Conservation (phyloP, 1,140 invertebrate genomes). For the Vollenhovia emeryi region DNA sequence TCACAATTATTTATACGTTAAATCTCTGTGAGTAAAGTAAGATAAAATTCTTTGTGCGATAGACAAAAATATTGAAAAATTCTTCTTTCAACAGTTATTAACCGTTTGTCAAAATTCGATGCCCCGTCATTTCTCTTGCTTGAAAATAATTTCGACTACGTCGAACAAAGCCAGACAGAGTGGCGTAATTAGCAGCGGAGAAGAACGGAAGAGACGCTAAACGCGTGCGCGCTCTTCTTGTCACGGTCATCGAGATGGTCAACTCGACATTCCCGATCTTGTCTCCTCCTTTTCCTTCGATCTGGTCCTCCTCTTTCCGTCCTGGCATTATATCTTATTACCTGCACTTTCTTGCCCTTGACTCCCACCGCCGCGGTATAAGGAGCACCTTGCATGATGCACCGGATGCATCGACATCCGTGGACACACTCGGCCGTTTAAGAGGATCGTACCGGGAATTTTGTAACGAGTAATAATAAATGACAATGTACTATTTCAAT, state of each 20-base stretch:
- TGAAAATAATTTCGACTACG: not conserved
- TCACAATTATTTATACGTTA: not conserved
- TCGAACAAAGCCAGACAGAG: not conserved
- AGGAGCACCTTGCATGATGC: conserved; percentile 64
- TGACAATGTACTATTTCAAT: not conserved
- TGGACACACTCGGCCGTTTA: not conserved
- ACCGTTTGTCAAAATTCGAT: not conserved
- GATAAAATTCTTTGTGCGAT: not conserved
- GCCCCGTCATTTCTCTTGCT: not conserved
- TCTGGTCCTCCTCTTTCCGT: conserved; percentile 47
- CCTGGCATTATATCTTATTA: conserved; percentile 34
- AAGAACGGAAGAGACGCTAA: conserved; percentile 38
- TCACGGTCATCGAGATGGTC: conserved; percentile 67
- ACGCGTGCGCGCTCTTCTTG: conserved; percentile 1
- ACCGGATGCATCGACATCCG: conserved; percentile 4
- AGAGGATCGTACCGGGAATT: not conserved
- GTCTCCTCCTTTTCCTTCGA: conserved; percentile 60
- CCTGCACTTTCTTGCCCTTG: conserved; percentile 17
- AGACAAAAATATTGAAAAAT: not conserved
- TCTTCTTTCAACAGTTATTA: not conserved
- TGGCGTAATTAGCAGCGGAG: not conserved
- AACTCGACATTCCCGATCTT: conserved; percentile 78
- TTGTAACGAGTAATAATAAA: not conserved
- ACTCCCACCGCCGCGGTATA: conserved; percentile 22
- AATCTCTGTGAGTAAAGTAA: not conserved